A percentile compares a stretch with the other conserved stretches of the same genome.
These are phyloP conservation scores for Aporrectodea caliginosa DNA, from an alignment of 1,140 invertebrate species.

Conservation along the genomic window DNA sequence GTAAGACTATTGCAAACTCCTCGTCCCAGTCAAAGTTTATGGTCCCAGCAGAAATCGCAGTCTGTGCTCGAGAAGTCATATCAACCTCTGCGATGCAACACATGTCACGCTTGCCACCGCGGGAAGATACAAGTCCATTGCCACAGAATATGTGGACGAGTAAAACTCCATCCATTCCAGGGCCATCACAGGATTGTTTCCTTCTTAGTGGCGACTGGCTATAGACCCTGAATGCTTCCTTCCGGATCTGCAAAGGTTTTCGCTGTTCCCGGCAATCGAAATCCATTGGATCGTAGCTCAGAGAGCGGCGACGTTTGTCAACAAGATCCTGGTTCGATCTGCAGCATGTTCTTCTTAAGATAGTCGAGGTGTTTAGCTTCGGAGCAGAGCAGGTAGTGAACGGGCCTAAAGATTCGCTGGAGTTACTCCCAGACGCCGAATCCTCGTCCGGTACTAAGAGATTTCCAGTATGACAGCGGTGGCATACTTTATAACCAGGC, in stretches of 20 bases:
- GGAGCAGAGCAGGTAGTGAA: too few relatives aligned
- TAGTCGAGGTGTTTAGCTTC: too few relatives aligned
- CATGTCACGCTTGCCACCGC: conserved; percentile 86
- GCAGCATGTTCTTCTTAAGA: too few relatives aligned
- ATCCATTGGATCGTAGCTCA: too few relatives aligned
- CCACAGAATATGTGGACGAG: conserved; percentile 75
- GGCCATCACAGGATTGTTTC: conserved; percentile 50
- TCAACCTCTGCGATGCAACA: conserved; percentile 97
- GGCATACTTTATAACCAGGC: too few relatives aligned
- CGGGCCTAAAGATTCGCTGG: too few relatives aligned
- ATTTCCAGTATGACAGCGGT: too few relatives aligned
- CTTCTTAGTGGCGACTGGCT: not conserved
- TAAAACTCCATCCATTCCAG: not conserved
- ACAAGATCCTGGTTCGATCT: too few relatives aligned
- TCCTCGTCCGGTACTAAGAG: too few relatives aligned
- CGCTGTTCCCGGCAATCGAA: too few relatives aligned
- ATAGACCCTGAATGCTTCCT: not conserved
- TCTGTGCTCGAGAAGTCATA: conserved; percentile 90
- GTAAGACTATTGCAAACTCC: conserved; percentile 76
- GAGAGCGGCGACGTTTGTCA: too few relatives aligned
- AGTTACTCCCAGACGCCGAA: too few relatives aligned
- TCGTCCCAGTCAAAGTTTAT: conserved; percentile 99
- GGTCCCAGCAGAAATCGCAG: conserved; percentile 93
- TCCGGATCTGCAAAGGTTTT: not conserved
- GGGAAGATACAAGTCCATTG: conserved; percentile 74